Evolutionary conservation across 1,140 invertebrate genomes (phyloP).

Genomic region (Mycetomoellerius zeteki): DNA sequence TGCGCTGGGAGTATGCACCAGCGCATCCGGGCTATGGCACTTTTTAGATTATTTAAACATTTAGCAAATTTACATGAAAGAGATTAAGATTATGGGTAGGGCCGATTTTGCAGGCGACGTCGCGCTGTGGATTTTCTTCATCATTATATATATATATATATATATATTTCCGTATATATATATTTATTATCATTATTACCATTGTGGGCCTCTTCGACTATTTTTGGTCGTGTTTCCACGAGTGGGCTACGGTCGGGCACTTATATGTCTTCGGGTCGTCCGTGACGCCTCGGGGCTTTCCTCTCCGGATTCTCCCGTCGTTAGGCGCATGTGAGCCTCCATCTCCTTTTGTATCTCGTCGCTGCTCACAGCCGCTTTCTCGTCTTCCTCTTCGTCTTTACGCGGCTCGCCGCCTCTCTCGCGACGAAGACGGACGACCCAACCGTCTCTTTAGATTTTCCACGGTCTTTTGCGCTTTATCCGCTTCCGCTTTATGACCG

Average conservation of each 20-base stretch:
- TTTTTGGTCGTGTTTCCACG: conserved; percentile 40
- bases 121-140: conserved; percentile 60
- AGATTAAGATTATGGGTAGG: conserved; percentile 87
- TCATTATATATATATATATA: conserved; percentile 2
- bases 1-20: conserved; percentile 88
- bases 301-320: conserved; percentile 17
- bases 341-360: conserved; percentile 4
- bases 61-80: conserved; percentile 88
- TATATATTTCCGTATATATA: conserved; percentile 29
- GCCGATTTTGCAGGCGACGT: conserved; percentile 77
- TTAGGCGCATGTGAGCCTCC: conserved; percentile 33
- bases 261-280: conserved; percentile 32
- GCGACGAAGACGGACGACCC: conserved; percentile 56
- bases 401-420: conserved; percentile 50
- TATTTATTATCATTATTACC: conserved; percentile 23
- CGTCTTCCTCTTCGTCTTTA: conserved; percentile 3
- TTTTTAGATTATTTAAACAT: conserved; percentile 87
- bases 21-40: conserved; percentile 88
- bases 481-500: conserved; percentile 17
- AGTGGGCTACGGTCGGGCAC: conserved; percentile 32
- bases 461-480: conserved; percentile 6
- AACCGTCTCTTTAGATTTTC: conserved; percentile 4
- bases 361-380: conserved; percentile 9
- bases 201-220: conserved; percentile 49
- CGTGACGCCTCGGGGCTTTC: conserved; percentile 35